Percentiles rank a stretch among this genome's conserved stretches.
Evolutionary conservation across 2,113 vertebrate species (phyloP).

Genomic region (Phrynocephalus versicolor): DNA sequence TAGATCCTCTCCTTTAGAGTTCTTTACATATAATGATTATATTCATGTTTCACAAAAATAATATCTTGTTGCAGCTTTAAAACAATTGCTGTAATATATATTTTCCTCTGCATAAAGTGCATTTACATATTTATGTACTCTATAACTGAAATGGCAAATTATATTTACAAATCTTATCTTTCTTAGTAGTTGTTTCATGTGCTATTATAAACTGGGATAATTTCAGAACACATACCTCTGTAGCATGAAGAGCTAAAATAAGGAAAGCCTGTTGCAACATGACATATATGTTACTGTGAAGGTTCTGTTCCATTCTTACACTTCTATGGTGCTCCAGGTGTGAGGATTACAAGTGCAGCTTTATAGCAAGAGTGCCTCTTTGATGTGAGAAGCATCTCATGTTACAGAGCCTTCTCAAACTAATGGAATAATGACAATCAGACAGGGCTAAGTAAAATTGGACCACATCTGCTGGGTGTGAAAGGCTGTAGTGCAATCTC

Average conservation of each 20-base stretch:
- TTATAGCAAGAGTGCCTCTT: slow-evolving; percentile 16
- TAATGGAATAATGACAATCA: background rate
- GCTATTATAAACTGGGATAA: background rate
- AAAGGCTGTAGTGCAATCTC: background rate
- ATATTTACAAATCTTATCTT: background rate
- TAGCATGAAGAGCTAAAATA: background rate
- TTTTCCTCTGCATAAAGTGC: background rate
- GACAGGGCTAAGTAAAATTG: background rate
- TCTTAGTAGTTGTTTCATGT: background rate
- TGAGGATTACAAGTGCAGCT: background rate
- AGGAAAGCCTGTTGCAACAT: background rate
- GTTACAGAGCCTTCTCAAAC: background rate
- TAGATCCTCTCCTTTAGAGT: background rate
- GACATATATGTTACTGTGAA: background rate
- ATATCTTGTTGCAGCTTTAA: background rate
- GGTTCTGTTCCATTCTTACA: background rate
- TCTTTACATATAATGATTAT: background rate
- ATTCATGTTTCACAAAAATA: background rate
- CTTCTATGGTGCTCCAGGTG: background rate
- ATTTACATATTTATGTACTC: background rate
- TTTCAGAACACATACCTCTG: background rate
- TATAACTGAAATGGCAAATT: background rate
- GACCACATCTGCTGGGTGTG: background rate
- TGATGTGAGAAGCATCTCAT: slow-evolving; percentile 20
- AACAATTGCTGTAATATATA: background rate